phyloP scores from a whole-genome alignment of 2,797 vertebrate species.

The Phrynocephalus forsythii region DNA sequence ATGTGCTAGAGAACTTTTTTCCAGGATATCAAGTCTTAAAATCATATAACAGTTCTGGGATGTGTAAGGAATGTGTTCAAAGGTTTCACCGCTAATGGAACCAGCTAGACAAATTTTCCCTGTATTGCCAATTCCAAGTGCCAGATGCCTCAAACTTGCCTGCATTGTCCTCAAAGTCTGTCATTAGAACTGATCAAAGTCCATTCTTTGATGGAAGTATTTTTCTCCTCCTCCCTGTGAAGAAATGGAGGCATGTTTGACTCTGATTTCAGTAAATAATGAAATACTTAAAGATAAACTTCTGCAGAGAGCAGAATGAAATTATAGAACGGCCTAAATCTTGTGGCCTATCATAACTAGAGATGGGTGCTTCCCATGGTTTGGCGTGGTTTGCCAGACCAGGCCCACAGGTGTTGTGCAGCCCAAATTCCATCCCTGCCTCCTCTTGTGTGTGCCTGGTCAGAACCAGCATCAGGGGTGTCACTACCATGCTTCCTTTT shows the following conservation, averaged over 20 bases:
- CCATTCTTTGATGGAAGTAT: no score
- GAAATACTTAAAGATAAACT: not conserved
- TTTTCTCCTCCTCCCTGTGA: not conserved
- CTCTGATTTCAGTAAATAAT: slow-evolving; percentile 15
- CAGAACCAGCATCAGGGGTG: no score
- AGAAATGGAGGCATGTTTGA: not conserved
- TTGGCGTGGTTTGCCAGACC: no score
- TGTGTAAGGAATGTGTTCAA: not conserved
- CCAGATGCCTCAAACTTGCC: not conserved
- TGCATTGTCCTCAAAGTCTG: not conserved
- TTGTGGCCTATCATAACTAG: no score
- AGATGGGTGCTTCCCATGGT: no score
- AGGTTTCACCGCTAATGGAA: not conserved
- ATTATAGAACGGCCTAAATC: not conserved
- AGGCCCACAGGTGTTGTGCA: no score
- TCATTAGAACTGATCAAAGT: no score
- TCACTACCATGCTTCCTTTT: no score
- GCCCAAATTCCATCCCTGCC: no score
- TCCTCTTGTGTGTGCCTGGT: no score
- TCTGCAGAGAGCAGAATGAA: not conserved
- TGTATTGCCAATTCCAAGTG: not conserved
- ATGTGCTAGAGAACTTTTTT: slow-evolving; percentile 9
- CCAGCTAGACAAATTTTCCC: not conserved
- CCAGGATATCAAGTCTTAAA: not conserved
- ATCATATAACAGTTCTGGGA: not conserved